Base-by-base conservation (phyloP, 2,888 invertebrate species). In the Cerastis rubricosa region DNA sequence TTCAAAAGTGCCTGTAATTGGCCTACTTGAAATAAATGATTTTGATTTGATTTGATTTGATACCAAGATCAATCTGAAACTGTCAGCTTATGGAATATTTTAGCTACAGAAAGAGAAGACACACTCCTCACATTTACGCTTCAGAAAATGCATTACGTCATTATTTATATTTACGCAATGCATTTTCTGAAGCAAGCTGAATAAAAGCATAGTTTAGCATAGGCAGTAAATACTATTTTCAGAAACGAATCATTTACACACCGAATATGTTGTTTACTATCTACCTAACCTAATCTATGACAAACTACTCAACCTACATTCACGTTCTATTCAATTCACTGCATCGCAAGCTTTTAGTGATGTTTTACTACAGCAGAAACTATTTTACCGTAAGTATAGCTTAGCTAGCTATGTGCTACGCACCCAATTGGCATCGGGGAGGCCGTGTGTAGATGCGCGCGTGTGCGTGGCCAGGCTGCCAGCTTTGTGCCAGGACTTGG, bases 401-500 rank as follows among this genome's bases (percentile, higher is more conserved):
- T 66, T 73, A 71, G 76, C 77, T 59, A 11, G 19, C 25, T 40
- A 61, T 88, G 70, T 76, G 59, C 64, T 25, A 85, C 80, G 74
- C 71, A 78, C 79, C 47, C 70, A 80, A 40, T 87, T 88, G 86
- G 87, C 88, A 85, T 80, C 79, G 74, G 67, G 74, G 78, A 84
- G 83, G 80, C 78, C 59, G 75, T 77, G 79, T 81, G 78, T 77
- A 77, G 77, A n/a, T 71, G 63, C 77, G 87, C 85, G 86, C 77
- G 87, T 89, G 88, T 89, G 89, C 84, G 81, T 87, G 73, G 68
- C 76, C 78, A 81, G 78, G 80, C 74, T 86, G 88, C 86, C 87
- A 88, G 91, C 90, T 91, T 90, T 90, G 91, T 90, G 89, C 90
- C 82, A 89, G 89, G 89, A 95, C 93, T 96, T 96, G 96, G 96